Evolutionary conservation across 1,140 invertebrate genomes (phyloP).

Genomic region (Eueides isabella): DNA sequence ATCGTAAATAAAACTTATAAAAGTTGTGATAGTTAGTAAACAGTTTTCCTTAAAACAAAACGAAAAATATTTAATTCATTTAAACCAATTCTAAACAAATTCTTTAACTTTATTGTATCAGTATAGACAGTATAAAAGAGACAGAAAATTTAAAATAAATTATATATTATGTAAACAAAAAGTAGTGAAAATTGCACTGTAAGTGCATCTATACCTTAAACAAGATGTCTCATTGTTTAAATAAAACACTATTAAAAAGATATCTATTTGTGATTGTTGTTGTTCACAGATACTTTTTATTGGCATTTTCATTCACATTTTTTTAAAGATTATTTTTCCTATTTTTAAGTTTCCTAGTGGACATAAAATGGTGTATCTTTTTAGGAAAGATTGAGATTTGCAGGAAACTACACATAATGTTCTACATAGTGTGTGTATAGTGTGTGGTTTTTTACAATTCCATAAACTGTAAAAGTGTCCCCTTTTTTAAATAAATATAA

Average conservation of each 20-base stretch:
- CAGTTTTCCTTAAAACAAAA: no score
- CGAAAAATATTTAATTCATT: no score
- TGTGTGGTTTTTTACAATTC: no score
- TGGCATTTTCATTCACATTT: neutral
- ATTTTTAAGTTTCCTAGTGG: neutral
- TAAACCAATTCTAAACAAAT: no score
- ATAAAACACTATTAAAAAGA: slow-evolving; percentile 3
- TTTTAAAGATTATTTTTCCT: no score
- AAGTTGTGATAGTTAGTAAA: neutral
- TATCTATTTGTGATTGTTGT: slow-evolving; percentile 2
- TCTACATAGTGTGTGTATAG: no score
- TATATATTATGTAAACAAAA: neutral
- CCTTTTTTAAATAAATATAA: no score
- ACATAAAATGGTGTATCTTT: neutral
- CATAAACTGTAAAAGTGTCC: no score
- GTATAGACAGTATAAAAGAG: no score
- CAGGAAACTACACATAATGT: neutral
- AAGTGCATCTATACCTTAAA: neutral
- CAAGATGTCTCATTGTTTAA: neutral
- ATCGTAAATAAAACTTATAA: neutral
- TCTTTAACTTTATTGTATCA: no score
- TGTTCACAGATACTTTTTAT: neutral
- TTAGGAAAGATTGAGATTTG: neutral
- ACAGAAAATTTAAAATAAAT: no score
- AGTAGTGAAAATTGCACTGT: neutral